phyloP scores from a whole-genome alignment of 2,113 vertebrate species.

The Callopanchax toddi region DNA sequence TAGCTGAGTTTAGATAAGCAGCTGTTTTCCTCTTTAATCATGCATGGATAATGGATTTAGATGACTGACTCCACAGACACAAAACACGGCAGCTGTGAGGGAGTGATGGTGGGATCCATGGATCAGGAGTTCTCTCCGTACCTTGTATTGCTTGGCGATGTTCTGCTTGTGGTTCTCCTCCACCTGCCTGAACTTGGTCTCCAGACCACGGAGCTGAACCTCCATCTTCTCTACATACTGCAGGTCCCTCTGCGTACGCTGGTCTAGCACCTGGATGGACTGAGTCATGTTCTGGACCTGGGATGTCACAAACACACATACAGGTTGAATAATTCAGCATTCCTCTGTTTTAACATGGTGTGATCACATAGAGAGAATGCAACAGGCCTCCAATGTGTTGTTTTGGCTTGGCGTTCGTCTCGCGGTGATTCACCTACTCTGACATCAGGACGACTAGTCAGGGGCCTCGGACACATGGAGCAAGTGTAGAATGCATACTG shows the following conservation, averaged over 20 bases:
- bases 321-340: too few species aligned
- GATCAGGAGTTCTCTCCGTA: conserved; percentile 57
- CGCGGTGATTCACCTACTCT: conserved; percentile 46
- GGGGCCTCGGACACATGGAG: conserved; percentile 51
- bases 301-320: neutral
- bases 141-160: conserved; percentile 99
- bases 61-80: conserved; percentile 21
- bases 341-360: too few species aligned
- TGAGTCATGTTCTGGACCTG: conserved; percentile 99
- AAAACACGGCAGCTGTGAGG: conserved; percentile 40
- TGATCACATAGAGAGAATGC: neutral
- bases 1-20: too few species aligned
- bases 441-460: conserved; percentile 49
- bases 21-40: too few species aligned
- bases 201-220: conserved; percentile 95
- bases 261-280: conserved; percentile 97
- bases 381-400: conserved; percentile 52
- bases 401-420: conserved; percentile 22
- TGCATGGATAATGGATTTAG: neutral
- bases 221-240: conserved; percentile 99
- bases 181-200: conserved; percentile 96
- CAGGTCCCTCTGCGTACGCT: conserved; percentile 94
- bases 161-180: conserved; percentile 98
- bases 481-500: conserved; percentile 52
- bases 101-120: conserved; percentile 28